Evolutionary conservation across 2,113 vertebrate species (phyloP).

Genomic region (Hemicordylus capensis): DNA sequence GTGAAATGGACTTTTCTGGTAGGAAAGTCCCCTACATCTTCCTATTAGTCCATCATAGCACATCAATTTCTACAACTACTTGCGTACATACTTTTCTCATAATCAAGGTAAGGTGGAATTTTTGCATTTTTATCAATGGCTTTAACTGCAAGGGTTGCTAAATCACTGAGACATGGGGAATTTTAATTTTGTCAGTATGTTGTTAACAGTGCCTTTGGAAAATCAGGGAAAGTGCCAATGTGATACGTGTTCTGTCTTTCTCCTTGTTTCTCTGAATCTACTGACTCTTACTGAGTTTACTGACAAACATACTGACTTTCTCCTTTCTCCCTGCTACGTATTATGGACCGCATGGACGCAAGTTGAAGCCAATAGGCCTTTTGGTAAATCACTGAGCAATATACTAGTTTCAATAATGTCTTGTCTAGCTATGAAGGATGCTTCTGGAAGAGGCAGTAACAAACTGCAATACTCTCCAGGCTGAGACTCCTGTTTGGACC

Average conservation of each 20-base stretch:
- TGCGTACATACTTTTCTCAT: not conserved
- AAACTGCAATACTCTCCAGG: not conserved
- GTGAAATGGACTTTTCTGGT: not conserved
- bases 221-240: too few relatives aligned
- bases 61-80: not conserved
- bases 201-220: not conserved
- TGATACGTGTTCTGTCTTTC: too few relatives aligned
- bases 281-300: too few relatives aligned
- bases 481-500: not conserved
- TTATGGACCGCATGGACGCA: too few relatives aligned
- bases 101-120: not conserved
- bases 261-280: too few relatives aligned
- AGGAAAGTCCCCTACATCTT: not conserved
- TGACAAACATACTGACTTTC: too few relatives aligned
- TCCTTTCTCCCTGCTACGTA: not conserved
- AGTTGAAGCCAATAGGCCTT: not conserved
- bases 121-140: too few relatives aligned
- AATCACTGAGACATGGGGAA: too few relatives aligned
- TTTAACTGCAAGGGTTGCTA: too few relatives aligned
- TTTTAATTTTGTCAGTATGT: not conserved
- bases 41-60: not conserved
- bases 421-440: not conserved
- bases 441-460: not conserved
- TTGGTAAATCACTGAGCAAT: not conserved
- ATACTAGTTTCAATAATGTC: not conserved